Percentiles rank a stretch among this genome's conserved stretches.
Conservation (phyloP, 2,797 vertebrate species). For the Liparis tanakae region DNA sequence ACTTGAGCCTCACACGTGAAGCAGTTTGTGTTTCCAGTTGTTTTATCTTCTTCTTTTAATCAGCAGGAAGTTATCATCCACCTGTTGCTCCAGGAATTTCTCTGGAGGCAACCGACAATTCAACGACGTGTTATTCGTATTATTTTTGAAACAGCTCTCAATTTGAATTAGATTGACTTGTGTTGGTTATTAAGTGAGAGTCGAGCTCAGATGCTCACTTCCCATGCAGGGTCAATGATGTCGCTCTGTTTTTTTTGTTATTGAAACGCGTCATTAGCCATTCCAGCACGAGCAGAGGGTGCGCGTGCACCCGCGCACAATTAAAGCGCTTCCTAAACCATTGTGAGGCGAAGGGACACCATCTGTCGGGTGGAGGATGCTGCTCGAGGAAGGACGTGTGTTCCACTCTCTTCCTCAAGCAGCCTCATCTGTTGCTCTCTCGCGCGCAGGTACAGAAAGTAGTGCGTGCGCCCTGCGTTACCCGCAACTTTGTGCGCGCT, state of each 20-base stretch:
- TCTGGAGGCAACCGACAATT: neutral
- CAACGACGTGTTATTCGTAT: neutral
- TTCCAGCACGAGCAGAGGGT: neutral
- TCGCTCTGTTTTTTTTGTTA: no score
- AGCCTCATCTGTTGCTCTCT: constrained; percentile 10
- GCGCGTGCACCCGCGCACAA: neutral
- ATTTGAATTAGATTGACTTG: neutral
- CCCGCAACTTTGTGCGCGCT: constrained; percentile 22
- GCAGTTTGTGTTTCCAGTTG: no score
- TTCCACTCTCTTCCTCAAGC: constrained; percentile 1
- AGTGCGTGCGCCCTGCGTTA: constrained; percentile 3
- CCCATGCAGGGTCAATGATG: no score
- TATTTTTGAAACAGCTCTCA: neutral
- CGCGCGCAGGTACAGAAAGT: constrained; percentile 6
- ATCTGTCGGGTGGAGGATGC: neutral
- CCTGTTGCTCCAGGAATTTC: neutral
- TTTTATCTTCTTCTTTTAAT: no score
- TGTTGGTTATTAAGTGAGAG: neutral
- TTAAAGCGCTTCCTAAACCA: neutral
- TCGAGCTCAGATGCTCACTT: neutral
- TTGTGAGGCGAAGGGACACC: neutral
- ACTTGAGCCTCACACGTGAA: no score
- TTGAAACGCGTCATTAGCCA: neutral
- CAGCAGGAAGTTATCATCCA: neutral
- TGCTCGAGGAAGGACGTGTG: constrained; percentile 1